Evolutionary conservation across 2,888 invertebrate species (phyloP), one percentile per base, ranked within the genome.

Genomic region (Caenorhabditis sp.): DNA sequence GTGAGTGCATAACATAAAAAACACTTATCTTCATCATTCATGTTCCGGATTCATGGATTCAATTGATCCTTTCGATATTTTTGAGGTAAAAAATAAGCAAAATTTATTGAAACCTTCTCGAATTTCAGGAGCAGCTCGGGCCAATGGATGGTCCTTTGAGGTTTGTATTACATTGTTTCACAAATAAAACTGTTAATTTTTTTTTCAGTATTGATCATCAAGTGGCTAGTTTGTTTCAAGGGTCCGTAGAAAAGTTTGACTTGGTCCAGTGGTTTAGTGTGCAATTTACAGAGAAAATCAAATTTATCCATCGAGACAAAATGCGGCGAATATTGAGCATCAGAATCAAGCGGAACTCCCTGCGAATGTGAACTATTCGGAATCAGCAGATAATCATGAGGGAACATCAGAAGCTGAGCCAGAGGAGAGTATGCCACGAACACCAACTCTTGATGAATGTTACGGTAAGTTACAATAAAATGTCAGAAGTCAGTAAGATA

Each of bases 281-380:
- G n/a, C n/a, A 31, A 31, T 67, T 38, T 67, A 64, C 57, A 67
- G 70, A 43, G 72, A 68, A 50, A 73, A 73, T 52, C 72, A 68
- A 31, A 21, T 73, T 23, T 73, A 65, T 53, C 72, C 72, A 17
- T 73, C 68, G 1, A 61, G 68, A 8, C 67, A 61, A n/a, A 68
- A 63, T 23, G 65, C 68, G 17, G 72, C 72, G 1, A 73, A 73
- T 27, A 62, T 63, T 14, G 68, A 73, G 3, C 72, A 73, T 59
- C 72, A 73, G 27, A 63, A 66, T 56, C 65, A 67, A 17, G 58
- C 64, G 8, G 72, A 67, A 21, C 59, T 72, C 21, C 72, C 72
- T 1, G 72, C 67, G 1, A 72, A 72, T 52, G 67, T 67, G 2
- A 25, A 17, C 4, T 26, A 17, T 26, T 20, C 23, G 21, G 53